Conservation (phyloP, 1,140 invertebrate genomes). For the Pomacea maculata region DNA sequence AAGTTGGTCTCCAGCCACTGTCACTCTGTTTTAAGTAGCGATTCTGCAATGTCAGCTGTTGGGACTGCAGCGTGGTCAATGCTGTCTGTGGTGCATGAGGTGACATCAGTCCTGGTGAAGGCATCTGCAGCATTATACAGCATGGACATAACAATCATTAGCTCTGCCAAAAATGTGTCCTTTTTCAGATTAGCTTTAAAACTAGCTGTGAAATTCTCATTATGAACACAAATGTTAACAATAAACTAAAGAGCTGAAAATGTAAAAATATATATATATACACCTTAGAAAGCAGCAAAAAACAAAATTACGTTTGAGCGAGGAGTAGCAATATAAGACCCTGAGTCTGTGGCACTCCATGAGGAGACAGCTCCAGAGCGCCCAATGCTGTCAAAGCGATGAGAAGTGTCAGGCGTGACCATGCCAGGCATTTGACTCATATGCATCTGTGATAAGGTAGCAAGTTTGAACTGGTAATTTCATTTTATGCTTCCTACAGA, state of each 20-base stretch:
- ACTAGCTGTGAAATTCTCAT: no score
- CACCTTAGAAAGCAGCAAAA: neutral
- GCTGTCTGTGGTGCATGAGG: constrained; percentile 53
- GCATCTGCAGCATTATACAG: constrained; percentile 33
- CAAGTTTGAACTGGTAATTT: neutral
- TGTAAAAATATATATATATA: neutral
- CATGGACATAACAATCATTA: neutral
- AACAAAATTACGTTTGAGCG: constrained; percentile 7
- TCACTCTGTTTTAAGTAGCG: constrained; percentile 50
- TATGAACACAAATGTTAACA: no score
- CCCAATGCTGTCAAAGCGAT: constrained; percentile 30
- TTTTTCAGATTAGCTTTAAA: no score
- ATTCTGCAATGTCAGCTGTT: constrained; percentile 54
- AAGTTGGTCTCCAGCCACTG: constrained; percentile 54
- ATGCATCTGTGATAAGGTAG: constrained; percentile 25
- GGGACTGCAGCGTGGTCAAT: constrained; percentile 44
- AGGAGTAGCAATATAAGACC: constrained; percentile 27
- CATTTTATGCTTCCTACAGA: no score
- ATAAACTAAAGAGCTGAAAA: neutral
- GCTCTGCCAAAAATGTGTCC: no score
- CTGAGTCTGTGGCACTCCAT: constrained; percentile 15
- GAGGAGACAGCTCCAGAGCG: constrained; percentile 24
- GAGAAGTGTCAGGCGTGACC: constrained; percentile 24
- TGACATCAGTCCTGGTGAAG: constrained; percentile 48
- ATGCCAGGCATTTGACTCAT: constrained; percentile 36